Conservation (phyloP, 2,888 invertebrate genomes). For the Monochamus alternatus region DNA sequence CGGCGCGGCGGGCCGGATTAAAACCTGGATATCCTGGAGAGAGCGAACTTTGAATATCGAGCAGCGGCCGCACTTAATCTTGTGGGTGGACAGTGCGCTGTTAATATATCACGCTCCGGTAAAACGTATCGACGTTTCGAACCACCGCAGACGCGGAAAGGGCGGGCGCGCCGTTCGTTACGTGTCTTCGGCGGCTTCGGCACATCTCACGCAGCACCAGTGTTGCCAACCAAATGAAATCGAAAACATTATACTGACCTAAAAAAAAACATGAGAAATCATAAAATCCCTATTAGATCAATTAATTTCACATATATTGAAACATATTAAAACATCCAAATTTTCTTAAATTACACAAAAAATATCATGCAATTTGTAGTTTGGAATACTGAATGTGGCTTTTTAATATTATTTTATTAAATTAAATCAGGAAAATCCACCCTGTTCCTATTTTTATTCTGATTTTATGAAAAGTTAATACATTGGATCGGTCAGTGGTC, state of each 20-base stretch:
- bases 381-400: too few species aligned
- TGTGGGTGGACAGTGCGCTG: constrained; percentile 66
- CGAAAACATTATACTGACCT: not conserved
- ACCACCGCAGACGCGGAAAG: constrained; percentile 56
- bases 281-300: not conserved
- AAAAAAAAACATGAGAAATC: not conserved
- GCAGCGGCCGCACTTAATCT: constrained; percentile 62
- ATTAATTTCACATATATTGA: too few species aligned
- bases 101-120: constrained; percentile 66
- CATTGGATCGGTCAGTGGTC: too few species aligned
- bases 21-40: constrained; percentile 44
- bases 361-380: too few species aligned
- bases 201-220: not conserved
- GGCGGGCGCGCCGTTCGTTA: constrained; percentile 61
- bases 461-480: too few species aligned
- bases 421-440: too few species aligned
- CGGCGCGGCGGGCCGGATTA: constrained; percentile 42
- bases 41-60: constrained; percentile 58
- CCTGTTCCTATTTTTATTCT: too few species aligned
- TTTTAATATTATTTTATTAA: too few species aligned
- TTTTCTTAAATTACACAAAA: too few species aligned
- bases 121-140: constrained; percentile 62
- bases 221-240: not conserved
- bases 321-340: too few species aligned
- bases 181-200: constrained; percentile 50